Evolutionary conservation across 2,888 invertebrate genomes (phyloP).

Genomic region (Lithodes maja): DNA sequence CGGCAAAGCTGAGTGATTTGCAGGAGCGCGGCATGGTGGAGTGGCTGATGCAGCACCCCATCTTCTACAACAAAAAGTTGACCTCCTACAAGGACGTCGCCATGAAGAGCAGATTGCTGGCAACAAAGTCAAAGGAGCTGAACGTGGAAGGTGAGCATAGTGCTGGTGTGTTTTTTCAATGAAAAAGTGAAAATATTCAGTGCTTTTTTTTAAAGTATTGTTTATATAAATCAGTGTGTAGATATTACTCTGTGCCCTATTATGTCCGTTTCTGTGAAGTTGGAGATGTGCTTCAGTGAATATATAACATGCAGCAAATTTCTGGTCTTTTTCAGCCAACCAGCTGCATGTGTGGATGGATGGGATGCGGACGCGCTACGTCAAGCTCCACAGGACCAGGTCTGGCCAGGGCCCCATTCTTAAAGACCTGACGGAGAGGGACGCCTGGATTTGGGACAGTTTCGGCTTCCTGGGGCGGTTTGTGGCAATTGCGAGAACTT

Average conservation of each 20-base stretch:
- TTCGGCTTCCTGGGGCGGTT: conserved; percentile 15
- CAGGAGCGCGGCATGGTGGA: not conserved
- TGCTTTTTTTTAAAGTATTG: not conserved
- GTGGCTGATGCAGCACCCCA: not conserved
- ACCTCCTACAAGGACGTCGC: not conserved
- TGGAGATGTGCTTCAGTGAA: no score
- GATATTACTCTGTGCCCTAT: no score
- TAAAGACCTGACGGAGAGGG: conserved; percentile 13
- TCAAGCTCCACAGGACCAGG: conserved; percentile 8
- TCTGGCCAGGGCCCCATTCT: conserved; percentile 6
- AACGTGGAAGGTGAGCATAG: not conserved
- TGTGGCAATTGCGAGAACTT: not conserved
- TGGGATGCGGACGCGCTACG: conserved; percentile 14
- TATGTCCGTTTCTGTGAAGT: no score
- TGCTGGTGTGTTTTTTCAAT: not conserved
- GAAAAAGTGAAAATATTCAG: not conserved
- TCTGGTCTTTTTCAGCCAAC: not conserved
- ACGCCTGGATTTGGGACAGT: conserved; percentile 22
- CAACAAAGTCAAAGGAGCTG: not conserved
- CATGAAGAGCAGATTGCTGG: not conserved
- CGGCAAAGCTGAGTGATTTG: not conserved
- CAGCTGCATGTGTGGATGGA: not conserved
- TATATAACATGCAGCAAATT: not conserved
- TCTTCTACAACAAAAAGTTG: conserved; percentile 19
- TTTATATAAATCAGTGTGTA: not conserved